phyloP scores from a whole-genome alignment of 1,140 invertebrate species.

The Halictus rubicundus region DNA sequence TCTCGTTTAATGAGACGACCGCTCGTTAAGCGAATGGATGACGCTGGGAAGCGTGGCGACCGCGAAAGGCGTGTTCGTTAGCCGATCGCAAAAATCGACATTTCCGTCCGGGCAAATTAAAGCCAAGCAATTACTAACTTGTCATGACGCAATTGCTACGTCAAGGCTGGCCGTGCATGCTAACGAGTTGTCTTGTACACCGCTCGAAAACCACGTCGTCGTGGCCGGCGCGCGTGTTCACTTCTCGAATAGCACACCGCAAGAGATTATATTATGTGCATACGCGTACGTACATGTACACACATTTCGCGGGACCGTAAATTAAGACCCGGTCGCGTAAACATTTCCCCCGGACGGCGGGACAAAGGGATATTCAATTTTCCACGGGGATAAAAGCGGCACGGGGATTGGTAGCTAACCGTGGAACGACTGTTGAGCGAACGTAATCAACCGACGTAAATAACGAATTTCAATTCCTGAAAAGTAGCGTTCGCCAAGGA shows the following conservation, averaged over 20 bases:
- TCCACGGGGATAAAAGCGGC: not conserved
- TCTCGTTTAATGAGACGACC: conserved; percentile 3
- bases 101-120: conserved; percentile 7
- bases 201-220: conserved; percentile 1
- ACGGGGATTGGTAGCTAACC: too few relatives aligned
- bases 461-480: too few relatives aligned
- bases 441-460: too few relatives aligned
- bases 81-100: conserved; percentile 30
- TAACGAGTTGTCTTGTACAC: conserved; percentile 28
- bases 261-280: too few relatives aligned
- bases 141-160: conserved; percentile 13
- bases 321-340: not conserved
- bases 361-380: not conserved
- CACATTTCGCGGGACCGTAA: not conserved
- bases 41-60: not conserved
- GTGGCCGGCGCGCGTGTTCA: not conserved
- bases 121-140: conserved; percentile 28
- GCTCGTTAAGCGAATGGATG: conserved; percentile 17
- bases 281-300: too few relatives aligned
- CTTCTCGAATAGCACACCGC: not conserved
- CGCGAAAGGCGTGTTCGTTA: conserved; percentile 1
- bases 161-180: conserved; percentile 21
- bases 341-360: not conserved
- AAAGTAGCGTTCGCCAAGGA: too few relatives aligned
- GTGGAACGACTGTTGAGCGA: too few relatives aligned